phyloP scores from a whole-genome alignment of 2,888 invertebrate species.

The Heliconius aoede region DNA sequence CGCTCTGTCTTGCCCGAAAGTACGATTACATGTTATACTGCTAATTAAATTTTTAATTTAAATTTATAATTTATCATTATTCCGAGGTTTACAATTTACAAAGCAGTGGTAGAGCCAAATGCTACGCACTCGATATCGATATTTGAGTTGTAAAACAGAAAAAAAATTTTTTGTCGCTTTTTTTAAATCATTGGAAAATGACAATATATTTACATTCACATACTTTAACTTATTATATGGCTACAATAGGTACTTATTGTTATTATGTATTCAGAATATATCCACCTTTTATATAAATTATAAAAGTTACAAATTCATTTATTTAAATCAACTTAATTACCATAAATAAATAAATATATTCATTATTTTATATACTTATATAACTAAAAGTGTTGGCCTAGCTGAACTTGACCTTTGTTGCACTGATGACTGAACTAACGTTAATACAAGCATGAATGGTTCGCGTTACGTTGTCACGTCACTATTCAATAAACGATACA shows the following conservation, averaged over 20 bases:
- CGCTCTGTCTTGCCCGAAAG: background rate
- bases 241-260: background rate
- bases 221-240: background rate
- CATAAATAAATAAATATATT: background rate
- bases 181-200: too few species aligned
- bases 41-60: too few species aligned
- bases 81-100: too few species aligned
- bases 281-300: too few species aligned
- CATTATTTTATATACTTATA: background rate
- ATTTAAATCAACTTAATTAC: background rate
- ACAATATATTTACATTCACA: too few species aligned
- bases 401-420: slow-evolving; percentile 38
- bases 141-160: too few species aligned
- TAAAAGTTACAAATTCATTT: background rate
- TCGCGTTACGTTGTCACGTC: slow-evolving; percentile 57
- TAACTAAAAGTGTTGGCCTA: background rate
- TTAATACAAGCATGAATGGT: slow-evolving; percentile 68
- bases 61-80: too few species aligned
- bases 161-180: too few species aligned
- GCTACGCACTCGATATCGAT: background rate
- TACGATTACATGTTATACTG: too few species aligned
- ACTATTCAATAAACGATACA: slow-evolving; percentile 52
- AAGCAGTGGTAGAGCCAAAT: background rate
- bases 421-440: slow-evolving; percentile 14
- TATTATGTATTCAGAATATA: too few species aligned